Percentiles rank a stretch among this genome's conserved stretches.
phyloP scores from a whole-genome alignment of 2,797 vertebrate species.

The Siniperca scherzeri region DNA sequence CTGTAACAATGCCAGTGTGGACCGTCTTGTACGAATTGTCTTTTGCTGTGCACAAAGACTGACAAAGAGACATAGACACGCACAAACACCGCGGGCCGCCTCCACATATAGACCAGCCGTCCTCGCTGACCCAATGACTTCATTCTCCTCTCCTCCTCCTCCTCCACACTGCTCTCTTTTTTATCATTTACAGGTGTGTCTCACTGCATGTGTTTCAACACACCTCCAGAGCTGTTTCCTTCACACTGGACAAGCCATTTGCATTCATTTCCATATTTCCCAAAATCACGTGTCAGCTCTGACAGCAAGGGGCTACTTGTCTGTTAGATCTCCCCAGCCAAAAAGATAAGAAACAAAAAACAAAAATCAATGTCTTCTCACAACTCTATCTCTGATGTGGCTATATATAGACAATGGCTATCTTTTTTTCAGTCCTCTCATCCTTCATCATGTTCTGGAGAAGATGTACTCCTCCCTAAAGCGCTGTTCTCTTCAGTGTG shows the following conservation, averaged over 20 bases:
- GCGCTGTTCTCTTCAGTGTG: constrained; percentile 52
- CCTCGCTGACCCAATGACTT: constrained; percentile 68
- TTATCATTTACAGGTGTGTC: constrained; percentile 55
- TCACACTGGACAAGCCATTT: constrained; percentile 44
- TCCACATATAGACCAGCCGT: constrained; percentile 58
- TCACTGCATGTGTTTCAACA: constrained; percentile 29
- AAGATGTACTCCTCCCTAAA: constrained; percentile 62
- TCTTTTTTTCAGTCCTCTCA: constrained; percentile 62
- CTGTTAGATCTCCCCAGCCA: constrained; percentile 61
- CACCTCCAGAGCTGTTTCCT: constrained; percentile 34
- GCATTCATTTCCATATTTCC: constrained; percentile 73
- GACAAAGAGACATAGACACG: constrained; percentile 41
- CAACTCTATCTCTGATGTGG: constrained; percentile 62
- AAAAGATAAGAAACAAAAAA: constrained; percentile 58
- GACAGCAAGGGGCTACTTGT: constrained; percentile 59
- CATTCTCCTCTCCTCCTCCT: constrained; percentile 44
- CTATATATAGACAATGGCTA: constrained; percentile 72
- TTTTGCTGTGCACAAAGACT: constrained; percentile 25
- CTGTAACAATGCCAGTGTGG: constrained; percentile 13
- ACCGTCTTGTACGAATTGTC: constrained; percentile 11
- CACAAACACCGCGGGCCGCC: constrained; percentile 36
- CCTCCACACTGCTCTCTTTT: constrained; percentile 33
- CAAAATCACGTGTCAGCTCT: constrained; percentile 53
- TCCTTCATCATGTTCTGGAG: constrained; percentile 67
- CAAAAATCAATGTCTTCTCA: constrained; percentile 75